phyloP scores from a whole-genome alignment of 2,113 vertebrate genomes.

The Choloepus hoffmanni region DNA sequence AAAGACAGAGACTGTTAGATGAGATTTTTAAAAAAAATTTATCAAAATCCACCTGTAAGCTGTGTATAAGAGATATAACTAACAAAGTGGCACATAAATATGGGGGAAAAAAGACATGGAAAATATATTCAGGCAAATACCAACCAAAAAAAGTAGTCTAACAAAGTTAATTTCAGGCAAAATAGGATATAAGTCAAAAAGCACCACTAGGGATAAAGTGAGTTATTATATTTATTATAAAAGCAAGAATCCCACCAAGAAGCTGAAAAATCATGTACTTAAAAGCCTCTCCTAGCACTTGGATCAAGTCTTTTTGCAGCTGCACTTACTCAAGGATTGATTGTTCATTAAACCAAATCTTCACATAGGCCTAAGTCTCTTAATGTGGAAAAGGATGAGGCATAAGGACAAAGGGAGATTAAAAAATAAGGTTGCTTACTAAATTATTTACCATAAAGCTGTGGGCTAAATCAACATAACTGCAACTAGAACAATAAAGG shows the following conservation, averaged over 20 bases:
- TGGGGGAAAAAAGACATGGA: background rate
- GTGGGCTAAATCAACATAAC: slow-evolving; percentile 75
- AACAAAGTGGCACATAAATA: slow-evolving; percentile 3
- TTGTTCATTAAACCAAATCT: slow-evolving; percentile 69
- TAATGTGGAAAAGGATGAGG: slow-evolving; percentile 67
- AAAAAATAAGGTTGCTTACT: slow-evolving; percentile 72
- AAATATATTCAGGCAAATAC: slow-evolving; percentile 19
- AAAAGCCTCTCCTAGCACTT: slow-evolving; percentile 12
- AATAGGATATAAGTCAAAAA: slow-evolving; percentile 23
- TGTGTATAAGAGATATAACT: background rate
- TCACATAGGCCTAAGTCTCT: slow-evolving; percentile 20
- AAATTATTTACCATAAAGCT: slow-evolving; percentile 75
- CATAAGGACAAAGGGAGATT: slow-evolving; percentile 64
- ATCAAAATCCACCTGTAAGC: background rate
- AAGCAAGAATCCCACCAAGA: slow-evolving; percentile 28
- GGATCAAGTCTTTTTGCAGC: slow-evolving; percentile 38
- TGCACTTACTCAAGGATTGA: slow-evolving; percentile 42
- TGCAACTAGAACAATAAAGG: slow-evolving; percentile 61
- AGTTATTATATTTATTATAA: slow-evolving; percentile 18
- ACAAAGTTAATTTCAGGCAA: background rate
- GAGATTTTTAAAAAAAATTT: background rate
- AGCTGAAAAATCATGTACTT: background rate
- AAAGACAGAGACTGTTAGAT: slow-evolving; percentile 48
- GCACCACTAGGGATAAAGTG: background rate
- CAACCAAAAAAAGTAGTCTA: slow-evolving; percentile 28